Evolutionary conservation across 1,140 invertebrate genomes (phyloP), one percentile per base, ranked within the genome.

Genomic region (Aphelinus atriplicis): DNA sequence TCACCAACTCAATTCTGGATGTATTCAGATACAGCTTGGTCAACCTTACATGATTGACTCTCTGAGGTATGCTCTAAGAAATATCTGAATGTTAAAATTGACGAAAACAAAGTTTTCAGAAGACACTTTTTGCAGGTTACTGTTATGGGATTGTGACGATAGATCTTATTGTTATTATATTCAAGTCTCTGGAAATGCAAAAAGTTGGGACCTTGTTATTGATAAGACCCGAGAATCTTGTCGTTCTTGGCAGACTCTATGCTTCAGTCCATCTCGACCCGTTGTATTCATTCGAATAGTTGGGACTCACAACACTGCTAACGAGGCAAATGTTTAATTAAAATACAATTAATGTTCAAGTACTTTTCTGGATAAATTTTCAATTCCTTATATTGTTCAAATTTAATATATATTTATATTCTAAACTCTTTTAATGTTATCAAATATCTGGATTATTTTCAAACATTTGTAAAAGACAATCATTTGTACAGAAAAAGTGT

Each of bases 61-160:
- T 5, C 94, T 99, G 90, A 92, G 95, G 93, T 94, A 87, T 66
- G 0, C 26, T 26, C 26, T 26, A 26, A 26, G 26, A 26, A 26
- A 26, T 3, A 70, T 66, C 61, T 45, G 47, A 43, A 7, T 69
- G 61, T 71, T 56, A n/a, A 57, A 55, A 72, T 65, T 42, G 42
- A 58, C 46, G 51, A 45, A 61, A 71, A 66, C 26, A 48, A 73
- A 61, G 70, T 66, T n/a, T 58, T 26, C 55, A 58, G 43, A 67
- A 26, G n/a, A 63, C 63, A 65, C 58, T 73, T 62, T 68, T 75
- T 81, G 9, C 79, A 94, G 94, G 81, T 89, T 99, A 81, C 87
- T 99, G 60, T 89, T 99, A 66, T 99, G 98, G 98, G 98, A 99
- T 89, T 98, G 96, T 88, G 98, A 99, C 89, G 95, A 98, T 84